Evolutionary conservation across 2,797 vertebrate genomes (phyloP).

Genomic region (Peromyscus attwateri): DNA sequence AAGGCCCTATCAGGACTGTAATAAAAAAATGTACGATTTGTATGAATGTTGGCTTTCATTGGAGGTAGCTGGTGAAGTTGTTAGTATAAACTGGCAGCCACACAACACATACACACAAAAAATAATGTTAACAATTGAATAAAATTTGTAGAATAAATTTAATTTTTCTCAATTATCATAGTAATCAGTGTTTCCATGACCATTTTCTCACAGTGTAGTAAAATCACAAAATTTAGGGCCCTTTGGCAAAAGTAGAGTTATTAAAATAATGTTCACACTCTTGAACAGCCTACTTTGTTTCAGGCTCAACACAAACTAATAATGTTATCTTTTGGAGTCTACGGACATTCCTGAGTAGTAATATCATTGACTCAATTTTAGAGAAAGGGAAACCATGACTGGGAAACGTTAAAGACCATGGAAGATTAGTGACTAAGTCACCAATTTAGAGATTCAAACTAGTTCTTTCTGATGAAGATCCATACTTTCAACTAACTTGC

Average conservation of each 20-base stretch:
- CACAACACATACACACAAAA: not conserved
- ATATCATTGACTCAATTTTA: not conserved
- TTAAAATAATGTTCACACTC: not conserved
- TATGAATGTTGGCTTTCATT: not conserved
- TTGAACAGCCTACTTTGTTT: not conserved
- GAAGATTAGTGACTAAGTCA: not conserved
- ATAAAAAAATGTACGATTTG: not conserved
- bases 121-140: not conserved
- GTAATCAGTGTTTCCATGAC: not conserved
- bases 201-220: constrained; percentile 11
- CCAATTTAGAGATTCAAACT: not conserved
- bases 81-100: not conserved
- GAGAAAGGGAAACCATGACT: not conserved
- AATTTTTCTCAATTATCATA: not conserved
- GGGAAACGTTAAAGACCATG: not conserved
- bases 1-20: not conserved
- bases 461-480: not conserved
- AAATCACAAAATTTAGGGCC: not conserved
- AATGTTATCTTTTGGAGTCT: not conserved
- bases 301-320: not conserved
- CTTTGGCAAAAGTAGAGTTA: not conserved
- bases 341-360: not conserved
- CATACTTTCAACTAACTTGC: not conserved
- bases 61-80: not conserved
- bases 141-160: not conserved